Evolutionary conservation across 2,888 invertebrate species (phyloP).

Genomic region (Lasiommata megera): DNA sequence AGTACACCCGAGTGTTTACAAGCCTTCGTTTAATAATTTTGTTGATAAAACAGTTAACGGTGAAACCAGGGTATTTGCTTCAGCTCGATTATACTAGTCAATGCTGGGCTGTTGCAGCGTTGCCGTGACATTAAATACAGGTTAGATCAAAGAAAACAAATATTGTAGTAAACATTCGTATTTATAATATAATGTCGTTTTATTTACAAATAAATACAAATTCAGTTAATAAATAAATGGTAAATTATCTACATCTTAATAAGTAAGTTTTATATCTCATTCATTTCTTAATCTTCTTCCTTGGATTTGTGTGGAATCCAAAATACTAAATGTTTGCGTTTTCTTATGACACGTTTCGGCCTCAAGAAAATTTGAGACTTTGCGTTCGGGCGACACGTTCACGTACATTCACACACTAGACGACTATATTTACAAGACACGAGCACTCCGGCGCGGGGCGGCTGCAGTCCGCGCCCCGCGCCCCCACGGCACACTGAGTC

Average conservation of each 20-base stretch:
- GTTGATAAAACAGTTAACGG: too few species aligned
- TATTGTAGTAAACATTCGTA: constrained; percentile 80
- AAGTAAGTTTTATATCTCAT: constrained; percentile 80
- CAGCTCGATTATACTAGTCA: too few species aligned
- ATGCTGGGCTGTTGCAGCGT: not conserved
- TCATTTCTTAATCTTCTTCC: constrained; percentile 75
- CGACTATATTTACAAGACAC: constrained; percentile 80
- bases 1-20: not conserved
- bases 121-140: not conserved
- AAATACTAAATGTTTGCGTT: constrained; percentile 79
- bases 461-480: constrained; percentile 55
- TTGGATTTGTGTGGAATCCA: constrained; percentile 74
- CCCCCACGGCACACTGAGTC: constrained; percentile 65
- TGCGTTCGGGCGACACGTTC: constrained; percentile 81
- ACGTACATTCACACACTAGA: constrained; percentile 81
- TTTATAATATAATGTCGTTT: constrained; percentile 81
- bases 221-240: constrained; percentile 82
- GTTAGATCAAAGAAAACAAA: constrained; percentile 61
- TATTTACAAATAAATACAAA: constrained; percentile 82
- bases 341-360: constrained; percentile 79
- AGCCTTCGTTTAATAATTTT: too few species aligned
- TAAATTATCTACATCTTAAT: constrained; percentile 82
- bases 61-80: too few species aligned
- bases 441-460: constrained; percentile 56
- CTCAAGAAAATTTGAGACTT: constrained; percentile 81